Conservation (phyloP, 2,113 vertebrate species). For the Centrocercus urophasianus region DNA sequence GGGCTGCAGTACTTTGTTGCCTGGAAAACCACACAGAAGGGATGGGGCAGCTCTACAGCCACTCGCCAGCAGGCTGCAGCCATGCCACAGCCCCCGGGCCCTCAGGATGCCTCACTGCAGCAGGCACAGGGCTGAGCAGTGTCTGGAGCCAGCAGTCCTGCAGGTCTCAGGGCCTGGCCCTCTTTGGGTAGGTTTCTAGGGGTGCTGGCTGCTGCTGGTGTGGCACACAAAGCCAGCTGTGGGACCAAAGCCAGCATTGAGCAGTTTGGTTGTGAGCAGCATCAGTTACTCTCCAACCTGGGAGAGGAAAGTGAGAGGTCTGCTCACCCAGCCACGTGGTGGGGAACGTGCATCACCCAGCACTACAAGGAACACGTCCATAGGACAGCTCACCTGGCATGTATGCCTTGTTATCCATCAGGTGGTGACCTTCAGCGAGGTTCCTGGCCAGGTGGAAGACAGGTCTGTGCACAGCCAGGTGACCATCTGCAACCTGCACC, state of each 20-base stretch:
- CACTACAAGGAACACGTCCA: background rate
- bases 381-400: background rate
- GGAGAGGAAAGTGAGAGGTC: background rate
- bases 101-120: background rate
- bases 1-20: background rate
- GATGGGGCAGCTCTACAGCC: background rate
- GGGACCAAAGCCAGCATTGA: background rate
- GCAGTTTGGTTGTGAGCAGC: background rate
- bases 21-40: background rate
- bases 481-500: background rate
- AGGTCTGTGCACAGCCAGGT: too few species aligned
- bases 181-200: background rate
- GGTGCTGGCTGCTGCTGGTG: background rate
- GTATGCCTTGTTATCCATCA: background rate
- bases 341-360: background rate
- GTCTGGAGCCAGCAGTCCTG: background rate
- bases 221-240: background rate
- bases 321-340: rapidly evolving
- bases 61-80: background rate
- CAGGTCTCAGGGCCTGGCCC: background rate
- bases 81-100: background rate
- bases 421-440: too few species aligned
- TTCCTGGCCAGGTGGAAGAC: background rate
- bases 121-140: background rate
- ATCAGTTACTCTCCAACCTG: background rate